These are phyloP conservation scores for Psilopogon haemacephalus DNA, from an alignment of 2,113 vertebrate species.

Conservation along the genomic window DNA sequence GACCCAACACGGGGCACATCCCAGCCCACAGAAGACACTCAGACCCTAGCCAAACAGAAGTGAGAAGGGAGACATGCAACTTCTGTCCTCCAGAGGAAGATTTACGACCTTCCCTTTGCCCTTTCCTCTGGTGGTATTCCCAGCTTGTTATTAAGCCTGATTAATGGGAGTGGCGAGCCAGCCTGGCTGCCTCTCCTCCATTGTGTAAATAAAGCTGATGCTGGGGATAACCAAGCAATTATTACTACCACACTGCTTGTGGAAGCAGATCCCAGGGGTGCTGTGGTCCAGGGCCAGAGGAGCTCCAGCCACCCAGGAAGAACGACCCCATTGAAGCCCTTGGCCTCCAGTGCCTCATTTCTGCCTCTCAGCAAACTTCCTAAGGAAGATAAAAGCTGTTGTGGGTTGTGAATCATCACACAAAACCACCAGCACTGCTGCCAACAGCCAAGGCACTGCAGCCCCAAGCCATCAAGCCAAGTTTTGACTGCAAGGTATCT, in stretches of 20 bases:
- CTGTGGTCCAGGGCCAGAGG: neutral
- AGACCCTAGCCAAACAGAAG: constrained; percentile 6
- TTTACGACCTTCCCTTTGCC: neutral
- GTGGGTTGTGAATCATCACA: constrained; percentile 21
- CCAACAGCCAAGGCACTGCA: neutral
- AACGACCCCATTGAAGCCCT: neutral
- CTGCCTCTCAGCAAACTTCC: constrained; percentile 4
- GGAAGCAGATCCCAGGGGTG: neutral
- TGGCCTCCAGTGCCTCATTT: neutral
- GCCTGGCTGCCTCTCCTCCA: neutral
- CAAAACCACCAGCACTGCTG: neutral
- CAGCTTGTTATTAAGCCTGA: constrained; percentile 3
- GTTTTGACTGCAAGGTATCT: neutral
- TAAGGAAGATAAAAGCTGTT: neutral
- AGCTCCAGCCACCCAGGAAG: constrained; percentile 35
- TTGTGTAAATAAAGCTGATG: constrained; percentile 22
- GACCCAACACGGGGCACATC: accelerated
- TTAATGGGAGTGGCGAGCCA: constrained; percentile 33
- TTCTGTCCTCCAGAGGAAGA: neutral
- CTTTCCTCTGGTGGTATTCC: neutral
- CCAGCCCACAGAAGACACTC: neutral
- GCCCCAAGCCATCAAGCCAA: neutral
- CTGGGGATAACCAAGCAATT: neutral
- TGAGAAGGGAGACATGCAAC: neutral
- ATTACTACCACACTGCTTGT: neutral